Evolutionary conservation across 1,140 invertebrate genomes (phyloP), one percentile per base, ranked within the genome.

Genomic region (Zelostemma sp.): DNA sequence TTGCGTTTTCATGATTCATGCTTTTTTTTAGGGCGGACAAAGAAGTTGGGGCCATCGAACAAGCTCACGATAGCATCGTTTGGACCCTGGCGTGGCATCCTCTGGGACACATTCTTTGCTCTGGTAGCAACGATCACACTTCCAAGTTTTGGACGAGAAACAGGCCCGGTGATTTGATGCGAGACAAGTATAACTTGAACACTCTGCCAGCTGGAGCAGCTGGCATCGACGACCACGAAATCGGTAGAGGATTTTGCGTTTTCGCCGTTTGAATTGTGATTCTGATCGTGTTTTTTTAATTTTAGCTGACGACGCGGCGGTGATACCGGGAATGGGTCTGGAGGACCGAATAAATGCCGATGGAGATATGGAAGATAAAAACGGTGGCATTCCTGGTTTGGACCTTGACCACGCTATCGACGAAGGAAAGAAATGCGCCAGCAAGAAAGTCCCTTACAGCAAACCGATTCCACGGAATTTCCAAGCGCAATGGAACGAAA

Each of bases 61-160:
- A 97, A 78, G 98, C 97, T 17, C 98, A 99, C 84, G 98, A 99
- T 83, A 98, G 96, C 75, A 99, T 99, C 79, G 96, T 99, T 0
- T 99, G 98, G 98, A 95, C 96, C 11, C 86, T 99, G 66, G 95
- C 96, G 15, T 99, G 98, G 98, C 98, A 99, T 89, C 98, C 98
- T 0, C 83, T 99, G 3, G 98, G 98, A 4, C 98, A 99, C 81
- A 99, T 99, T 72, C 86, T 99, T 1, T 98, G 96, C 77, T 98
- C 97, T 1, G 97, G 97, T 3, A 98, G 97, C 16, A 99, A 99
- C 86, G 97, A 99, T 86, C 97, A 99, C 75, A 96, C 96, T 2
- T 97, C 91, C 46, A 99, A 99, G 87, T 99, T 99, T 85, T 99
- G 98, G 98, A 99, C 98, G 1, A 88, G 98, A 63, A 99, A 99